Conservation (phyloP, 2,888 invertebrate species). For the Patella pellucida region DNA sequence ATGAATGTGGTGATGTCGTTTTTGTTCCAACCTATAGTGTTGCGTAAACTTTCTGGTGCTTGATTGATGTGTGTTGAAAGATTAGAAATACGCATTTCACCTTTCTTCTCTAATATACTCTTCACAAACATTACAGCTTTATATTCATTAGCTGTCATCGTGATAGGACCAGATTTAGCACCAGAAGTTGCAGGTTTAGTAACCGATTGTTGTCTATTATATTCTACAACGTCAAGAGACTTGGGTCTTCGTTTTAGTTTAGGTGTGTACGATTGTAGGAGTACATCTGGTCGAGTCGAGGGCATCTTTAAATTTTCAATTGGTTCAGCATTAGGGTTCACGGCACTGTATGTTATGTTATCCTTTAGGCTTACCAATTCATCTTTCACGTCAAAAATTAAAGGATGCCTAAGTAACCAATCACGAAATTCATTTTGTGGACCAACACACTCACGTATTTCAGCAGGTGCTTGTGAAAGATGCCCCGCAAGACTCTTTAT, state of each 20-base stretch:
- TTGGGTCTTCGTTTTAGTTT: conserved; percentile 58
- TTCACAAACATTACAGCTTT: conserved; percentile 71
- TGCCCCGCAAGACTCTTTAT: conserved; percentile 96
- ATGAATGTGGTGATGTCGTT: conserved; percentile 68
- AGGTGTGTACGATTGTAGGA: conserved; percentile 44
- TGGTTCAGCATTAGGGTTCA: conserved; percentile 56
- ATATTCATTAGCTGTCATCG: conserved; percentile 71
- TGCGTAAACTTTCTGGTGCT: conserved; percentile 66
- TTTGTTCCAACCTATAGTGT: conserved; percentile 69
- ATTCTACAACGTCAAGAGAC: conserved; percentile 52
- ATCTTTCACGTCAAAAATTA: conserved; percentile 70
- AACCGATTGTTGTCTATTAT: conserved; percentile 40
- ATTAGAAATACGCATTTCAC: conserved; percentile 62
- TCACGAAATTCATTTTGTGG: conserved; percentile 70
- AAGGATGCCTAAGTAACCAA: conserved; percentile 69
- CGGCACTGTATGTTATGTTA: conserved; percentile 61
- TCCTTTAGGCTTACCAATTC: conserved; percentile 68
- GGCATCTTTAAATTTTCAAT: conserved; percentile 43
- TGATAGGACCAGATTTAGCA: conserved; percentile 62
- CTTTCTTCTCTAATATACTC: conserved; percentile 68
- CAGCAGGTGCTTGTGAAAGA: conserved; percentile 94
- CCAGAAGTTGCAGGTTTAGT: conserved; percentile 42
- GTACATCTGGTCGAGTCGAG: conserved; percentile 16
- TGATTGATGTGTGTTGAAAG: conserved; percentile 66
- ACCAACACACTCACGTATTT: conserved; percentile 80